A percentile compares a stretch with the other conserved stretches of the same genome.
phyloP scores from a whole-genome alignment of 2,113 vertebrate species.

The Peromyscus maniculatus region DNA sequence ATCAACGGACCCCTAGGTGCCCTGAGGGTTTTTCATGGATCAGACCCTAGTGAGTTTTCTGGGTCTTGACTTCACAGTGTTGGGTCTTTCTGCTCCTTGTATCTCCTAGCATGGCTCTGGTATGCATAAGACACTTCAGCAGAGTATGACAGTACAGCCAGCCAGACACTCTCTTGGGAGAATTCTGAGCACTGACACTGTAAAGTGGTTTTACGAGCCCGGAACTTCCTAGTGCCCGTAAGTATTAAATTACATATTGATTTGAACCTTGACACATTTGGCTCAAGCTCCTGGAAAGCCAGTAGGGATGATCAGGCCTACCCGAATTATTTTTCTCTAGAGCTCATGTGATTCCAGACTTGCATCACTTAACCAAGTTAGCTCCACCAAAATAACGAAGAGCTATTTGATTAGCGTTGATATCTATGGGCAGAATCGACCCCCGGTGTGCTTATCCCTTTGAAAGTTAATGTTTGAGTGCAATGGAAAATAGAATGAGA shows the following conservation, averaged over 20 bases:
- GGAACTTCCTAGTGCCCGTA: not conserved
- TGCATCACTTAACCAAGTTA: not conserved
- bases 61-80: not conserved
- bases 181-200: not conserved
- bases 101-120: not conserved
- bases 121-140: not conserved
- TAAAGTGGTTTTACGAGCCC: conserved; percentile 53
- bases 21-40: not conserved
- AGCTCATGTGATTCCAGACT: not conserved
- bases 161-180: conserved; percentile 9
- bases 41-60: not conserved
- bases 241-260: conserved; percentile 55
- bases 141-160: not conserved
- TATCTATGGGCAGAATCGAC: conserved; percentile 9
- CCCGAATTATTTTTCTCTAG: not conserved
- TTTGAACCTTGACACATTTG: conserved; percentile 58
- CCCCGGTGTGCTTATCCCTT: not conserved
- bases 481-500: conserved; percentile 11
- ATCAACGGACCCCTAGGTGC: not conserved
- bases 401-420: not conserved
- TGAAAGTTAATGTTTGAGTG: conserved; percentile 36
- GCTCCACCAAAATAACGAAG: not conserved
- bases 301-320: not conserved
- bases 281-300: not conserved
- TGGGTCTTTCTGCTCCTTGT: not conserved